These are phyloP conservation scores for Drosophila diplacantha DNA, from an alignment of 2,888 invertebrate genomes.

Conservation along the genomic window DNA sequence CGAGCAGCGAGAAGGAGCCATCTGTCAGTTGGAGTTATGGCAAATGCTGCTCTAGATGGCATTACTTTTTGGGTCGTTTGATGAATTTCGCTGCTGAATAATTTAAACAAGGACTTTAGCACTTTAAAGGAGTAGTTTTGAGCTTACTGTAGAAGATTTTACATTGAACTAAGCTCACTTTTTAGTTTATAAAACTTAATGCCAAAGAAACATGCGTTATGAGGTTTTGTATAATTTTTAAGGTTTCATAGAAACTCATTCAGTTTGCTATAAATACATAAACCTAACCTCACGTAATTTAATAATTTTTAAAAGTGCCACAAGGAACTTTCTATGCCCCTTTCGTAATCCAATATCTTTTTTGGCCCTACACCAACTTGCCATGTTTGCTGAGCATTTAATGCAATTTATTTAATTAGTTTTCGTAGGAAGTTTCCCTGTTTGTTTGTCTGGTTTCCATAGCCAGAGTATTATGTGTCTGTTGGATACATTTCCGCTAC, in stretches of 20 bases:
- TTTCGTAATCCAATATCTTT: constrained; percentile 46
- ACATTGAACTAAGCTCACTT: background rate
- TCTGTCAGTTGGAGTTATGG: constrained; percentile 57
- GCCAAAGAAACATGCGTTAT: rapidly evolving
- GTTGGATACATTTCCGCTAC: constrained; percentile 27
- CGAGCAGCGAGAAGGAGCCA: constrained; percentile 44
- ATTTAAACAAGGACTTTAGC: constrained; percentile 11
- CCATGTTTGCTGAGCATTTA: constrained; percentile 39
- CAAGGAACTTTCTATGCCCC: constrained; percentile 9
- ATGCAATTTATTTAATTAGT: constrained; percentile 67
- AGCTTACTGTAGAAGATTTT: background rate
- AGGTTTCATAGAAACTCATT: too few relatives aligned
- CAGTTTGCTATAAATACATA: background rate
- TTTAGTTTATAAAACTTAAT: too few relatives aligned
- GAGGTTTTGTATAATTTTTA: background rate
- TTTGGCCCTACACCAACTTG: constrained; percentile 40
- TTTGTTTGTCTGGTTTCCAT: constrained; percentile 4
- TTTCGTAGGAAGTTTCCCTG: constrained; percentile 51
- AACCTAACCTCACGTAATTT: background rate
- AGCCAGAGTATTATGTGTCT: constrained; percentile 19
- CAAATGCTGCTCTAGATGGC: constrained; percentile 47
- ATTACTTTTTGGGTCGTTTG: constrained; percentile 35
- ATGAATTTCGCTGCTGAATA: constrained; percentile 20
- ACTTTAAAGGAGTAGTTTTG: background rate
- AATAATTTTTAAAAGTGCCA: background rate